Evolutionary conservation across 1,140 invertebrate genomes (phyloP), one percentile per base, ranked within the genome.

Genomic region (Aphelenchoides fujianensis): DNA sequence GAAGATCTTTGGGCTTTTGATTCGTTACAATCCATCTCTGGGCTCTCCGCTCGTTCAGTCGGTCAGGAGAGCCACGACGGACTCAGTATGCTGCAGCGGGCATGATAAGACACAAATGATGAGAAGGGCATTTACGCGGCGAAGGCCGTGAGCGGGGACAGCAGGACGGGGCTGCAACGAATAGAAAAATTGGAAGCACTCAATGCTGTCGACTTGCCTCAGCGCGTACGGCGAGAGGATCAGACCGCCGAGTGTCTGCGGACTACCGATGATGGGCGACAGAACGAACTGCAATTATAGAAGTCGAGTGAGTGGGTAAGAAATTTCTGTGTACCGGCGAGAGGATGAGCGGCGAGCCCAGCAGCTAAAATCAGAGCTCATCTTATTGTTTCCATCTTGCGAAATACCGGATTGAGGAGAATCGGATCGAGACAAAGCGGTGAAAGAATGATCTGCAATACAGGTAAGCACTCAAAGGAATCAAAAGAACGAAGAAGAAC

Each of bases 181-280:
- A 48, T 16, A 12, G 12, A 16, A 12, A 23, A 23, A 48, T 48
- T 48, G 12, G 41, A 48, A 16, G 12, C 12, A 48, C 41, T 23
- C 12, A 59, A 48, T 48, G 12, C 27, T 32, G 55, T 27, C 16
- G 55, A 59, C 19, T 5, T 28, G 12, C 12, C 16, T 73, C 16
- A 71, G 61, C 7, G 74, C 72, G 3, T 68, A 34, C 1, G 72
- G 71, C 1, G 77, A 80, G 1, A 84, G 31, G 53, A 77, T 77
- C 23, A 78, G n/a, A n/a, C n/a, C n/a, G n/a, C n/a, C n/a, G n/a
- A n/a, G n/a, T n/a, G n/a, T n/a, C n/a, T n/a, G 66, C 5, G 76
- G 76, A 78, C 34, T 27, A 71, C 70, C 2, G 48, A 63, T 3
- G 77, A 34, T 1, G 74, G 32, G 34, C 70, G 64, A 70, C 66